These are phyloP conservation scores for Halcyon leucocephala DNA, from an alignment of 2,797 vertebrate species.

Conservation along the genomic window DNA sequence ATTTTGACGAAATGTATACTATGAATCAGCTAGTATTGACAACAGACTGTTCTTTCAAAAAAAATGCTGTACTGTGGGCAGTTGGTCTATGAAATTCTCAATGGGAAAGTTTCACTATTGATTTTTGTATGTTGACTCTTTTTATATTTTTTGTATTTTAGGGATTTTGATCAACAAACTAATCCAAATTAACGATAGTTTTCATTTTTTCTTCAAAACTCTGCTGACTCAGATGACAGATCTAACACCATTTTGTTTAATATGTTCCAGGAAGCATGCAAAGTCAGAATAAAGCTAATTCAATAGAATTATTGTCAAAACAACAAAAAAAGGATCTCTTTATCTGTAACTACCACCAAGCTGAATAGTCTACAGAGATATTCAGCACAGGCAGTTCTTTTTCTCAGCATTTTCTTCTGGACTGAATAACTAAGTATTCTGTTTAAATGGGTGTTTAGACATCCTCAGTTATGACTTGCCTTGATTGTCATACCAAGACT, in stretches of 20 bases:
- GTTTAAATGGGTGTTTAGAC: not conserved
- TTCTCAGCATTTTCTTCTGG: not conserved
- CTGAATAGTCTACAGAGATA: not conserved
- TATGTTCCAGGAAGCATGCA: not conserved
- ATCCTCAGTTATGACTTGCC: not conserved
- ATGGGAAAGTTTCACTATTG: not conserved
- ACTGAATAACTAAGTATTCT: not conserved
- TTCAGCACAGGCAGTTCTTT: not conserved
- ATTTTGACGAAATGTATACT: not conserved
- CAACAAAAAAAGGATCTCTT: not conserved
- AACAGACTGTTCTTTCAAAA: not conserved
- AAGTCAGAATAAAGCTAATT: conserved; percentile 3
- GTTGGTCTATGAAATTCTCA: not conserved
- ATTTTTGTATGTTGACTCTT: not conserved
- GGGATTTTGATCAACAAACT: not conserved
- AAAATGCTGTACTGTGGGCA: not conserved
- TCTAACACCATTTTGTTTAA: not conserved
- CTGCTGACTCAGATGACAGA: not conserved
- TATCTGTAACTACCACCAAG: not conserved
- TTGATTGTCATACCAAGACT: not conserved
- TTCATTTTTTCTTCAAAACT: conserved; percentile 6
- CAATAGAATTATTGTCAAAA: conserved; percentile 5
- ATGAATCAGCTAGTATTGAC: not conserved
- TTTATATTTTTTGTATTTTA: not conserved
- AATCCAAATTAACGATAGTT: not conserved